phyloP scores from a whole-genome alignment of 2,113 vertebrate genomes.

The Phrynosoma blainvillii region DNA sequence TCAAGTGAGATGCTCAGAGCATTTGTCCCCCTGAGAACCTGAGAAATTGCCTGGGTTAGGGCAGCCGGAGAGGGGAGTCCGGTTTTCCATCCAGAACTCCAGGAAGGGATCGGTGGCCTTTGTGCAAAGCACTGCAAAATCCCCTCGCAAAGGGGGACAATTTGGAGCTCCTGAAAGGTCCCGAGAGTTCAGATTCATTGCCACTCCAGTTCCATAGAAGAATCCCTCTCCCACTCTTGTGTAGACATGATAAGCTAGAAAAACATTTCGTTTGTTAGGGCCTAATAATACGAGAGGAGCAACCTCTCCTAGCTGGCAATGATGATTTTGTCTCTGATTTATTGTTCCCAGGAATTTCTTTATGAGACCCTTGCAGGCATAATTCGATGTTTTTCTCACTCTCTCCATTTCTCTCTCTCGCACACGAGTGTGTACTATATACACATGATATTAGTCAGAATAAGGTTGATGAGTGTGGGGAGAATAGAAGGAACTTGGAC shows the following conservation, averaged over 20 bases:
- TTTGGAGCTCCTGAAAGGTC: neutral
- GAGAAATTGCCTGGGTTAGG: constrained; percentile 1
- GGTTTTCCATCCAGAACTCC: constrained; percentile 1
- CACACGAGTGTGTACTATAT: neutral
- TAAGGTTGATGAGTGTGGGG: constrained; percentile 65
- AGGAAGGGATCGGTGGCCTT: constrained; percentile 6
- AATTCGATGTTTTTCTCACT: constrained; percentile 52
- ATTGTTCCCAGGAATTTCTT: constrained; percentile 74
- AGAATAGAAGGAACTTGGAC: constrained; percentile 53
- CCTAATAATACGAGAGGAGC: constrained; percentile 69
- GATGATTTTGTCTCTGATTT: constrained; percentile 84
- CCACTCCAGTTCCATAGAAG: constrained; percentile 45
- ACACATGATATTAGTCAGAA: constrained; percentile 63
- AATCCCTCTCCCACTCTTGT: constrained; percentile 62
- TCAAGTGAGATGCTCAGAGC: constrained; percentile 6
- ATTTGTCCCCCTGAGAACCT: constrained; percentile 15
- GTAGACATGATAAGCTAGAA: constrained; percentile 67
- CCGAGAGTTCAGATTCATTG: constrained; percentile 2
- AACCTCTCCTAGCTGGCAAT: constrained; percentile 73
- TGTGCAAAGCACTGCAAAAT: neutral
- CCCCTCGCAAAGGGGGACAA: neutral
- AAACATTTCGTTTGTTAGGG: constrained; percentile 55
- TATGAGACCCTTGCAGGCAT: constrained; percentile 73
- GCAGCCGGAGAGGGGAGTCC: neutral
- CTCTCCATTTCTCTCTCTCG: neutral